Percentiles rank a stretch among this genome's conserved stretches.
Conservation (phyloP, 2,113 vertebrate genomes). For the Jaculus jaculus region DNA sequence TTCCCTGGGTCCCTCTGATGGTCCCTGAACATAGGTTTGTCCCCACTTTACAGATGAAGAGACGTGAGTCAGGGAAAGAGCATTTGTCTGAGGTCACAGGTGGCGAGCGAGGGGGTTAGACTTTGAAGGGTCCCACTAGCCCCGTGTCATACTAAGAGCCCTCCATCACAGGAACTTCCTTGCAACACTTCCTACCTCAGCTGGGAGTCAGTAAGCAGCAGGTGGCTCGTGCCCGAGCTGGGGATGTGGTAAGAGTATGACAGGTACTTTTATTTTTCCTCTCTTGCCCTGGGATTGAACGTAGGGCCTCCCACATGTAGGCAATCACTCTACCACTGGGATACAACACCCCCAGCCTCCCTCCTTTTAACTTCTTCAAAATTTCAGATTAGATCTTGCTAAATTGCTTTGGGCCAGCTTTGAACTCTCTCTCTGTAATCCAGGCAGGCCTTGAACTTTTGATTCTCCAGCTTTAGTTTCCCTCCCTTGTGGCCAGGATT, state of each 20-base stretch:
- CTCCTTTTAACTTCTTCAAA: not conserved
- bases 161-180: conserved; percentile 67
- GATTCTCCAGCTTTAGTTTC: not conserved
- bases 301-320: not conserved
- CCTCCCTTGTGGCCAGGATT: not conserved
- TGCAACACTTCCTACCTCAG: conserved; percentile 44
- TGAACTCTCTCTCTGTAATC: not conserved
- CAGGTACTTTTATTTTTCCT: not conserved
- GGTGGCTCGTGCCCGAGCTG: not conserved
- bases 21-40: not conserved
- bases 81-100: not conserved
- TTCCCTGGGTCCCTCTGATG: accelerated
- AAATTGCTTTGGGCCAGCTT: not conserved
- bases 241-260: conserved; percentile 20
- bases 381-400: not conserved
- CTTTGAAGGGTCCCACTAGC: not conserved
- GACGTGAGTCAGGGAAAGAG: not conserved
- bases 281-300: not conserved
- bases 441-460: not conserved
- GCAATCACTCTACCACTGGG: not conserved
- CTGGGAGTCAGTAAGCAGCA: not conserved
- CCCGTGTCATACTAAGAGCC: accelerated
- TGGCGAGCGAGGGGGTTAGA: not conserved
- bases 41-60: not conserved
- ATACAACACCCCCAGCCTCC: no score